Evolutionary conservation across 1,140 invertebrate genomes (phyloP).

Genomic region (Dendrolimus punctatus): DNA sequence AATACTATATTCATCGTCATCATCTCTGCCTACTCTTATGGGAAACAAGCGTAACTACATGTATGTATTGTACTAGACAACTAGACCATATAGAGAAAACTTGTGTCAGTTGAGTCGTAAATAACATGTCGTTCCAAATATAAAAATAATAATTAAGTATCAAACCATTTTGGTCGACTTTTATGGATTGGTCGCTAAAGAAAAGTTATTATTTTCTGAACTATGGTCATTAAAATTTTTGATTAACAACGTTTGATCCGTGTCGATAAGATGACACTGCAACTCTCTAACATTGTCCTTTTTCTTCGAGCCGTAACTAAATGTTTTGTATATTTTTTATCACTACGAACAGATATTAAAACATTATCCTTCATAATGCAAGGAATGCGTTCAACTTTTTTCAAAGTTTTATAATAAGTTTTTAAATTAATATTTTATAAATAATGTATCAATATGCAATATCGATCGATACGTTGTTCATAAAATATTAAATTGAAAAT

Average conservation of each 20-base stretch:
- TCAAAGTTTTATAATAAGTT: constrained; percentile 16
- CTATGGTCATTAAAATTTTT: constrained; percentile 72
- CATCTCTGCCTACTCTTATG: too few species aligned
- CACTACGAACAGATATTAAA: constrained; percentile 45
- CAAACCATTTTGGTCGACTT: constrained; percentile 25
- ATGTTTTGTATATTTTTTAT: constrained; percentile 57
- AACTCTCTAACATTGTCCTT: constrained; percentile 51
- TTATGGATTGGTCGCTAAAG: constrained; percentile 46
- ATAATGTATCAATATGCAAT: not conserved
- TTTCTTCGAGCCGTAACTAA: constrained; percentile 58
- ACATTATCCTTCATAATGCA: constrained; percentile 40
- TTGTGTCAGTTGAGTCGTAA: too few species aligned
- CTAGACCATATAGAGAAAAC: too few species aligned
- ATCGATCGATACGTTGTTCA: too few species aligned
- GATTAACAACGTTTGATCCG: constrained; percentile 68
- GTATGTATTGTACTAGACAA: too few species aligned
- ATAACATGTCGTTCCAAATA: not conserved
- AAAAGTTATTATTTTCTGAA: constrained; percentile 70
- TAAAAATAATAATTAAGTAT: constrained; percentile 24
- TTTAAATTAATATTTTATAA: constrained; percentile 13
- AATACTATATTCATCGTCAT: too few species aligned
- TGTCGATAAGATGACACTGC: constrained; percentile 63
- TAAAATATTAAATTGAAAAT: too few species aligned
- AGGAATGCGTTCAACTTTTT: constrained; percentile 30
- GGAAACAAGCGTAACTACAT: too few species aligned